Conservation (phyloP, 2,888 invertebrate species). For the Cryptocephalus primarius region DNA sequence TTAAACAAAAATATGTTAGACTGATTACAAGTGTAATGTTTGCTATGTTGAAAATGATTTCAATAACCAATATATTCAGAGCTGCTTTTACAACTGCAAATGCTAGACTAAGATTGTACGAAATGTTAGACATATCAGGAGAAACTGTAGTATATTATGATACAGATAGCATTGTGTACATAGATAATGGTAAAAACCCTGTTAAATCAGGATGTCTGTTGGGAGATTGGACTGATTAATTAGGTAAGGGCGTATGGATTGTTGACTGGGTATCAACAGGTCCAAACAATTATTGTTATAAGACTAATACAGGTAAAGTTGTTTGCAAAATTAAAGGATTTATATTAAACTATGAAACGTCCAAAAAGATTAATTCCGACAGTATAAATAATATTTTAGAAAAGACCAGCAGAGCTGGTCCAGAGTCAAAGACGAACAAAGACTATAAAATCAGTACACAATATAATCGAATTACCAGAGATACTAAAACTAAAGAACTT, state of each 20-base stretch:
- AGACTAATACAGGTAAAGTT: slow-evolving; percentile 5
- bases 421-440: too few species aligned
- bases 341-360: slow-evolving; percentile 7
- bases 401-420: too few species aligned
- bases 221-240: slow-evolving; percentile 8
- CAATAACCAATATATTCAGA: slow-evolving; percentile 10
- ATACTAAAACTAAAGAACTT: too few species aligned
- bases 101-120: slow-evolving; percentile 8
- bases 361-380: too few species aligned
- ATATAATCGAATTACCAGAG: too few species aligned
- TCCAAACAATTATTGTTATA: slow-evolving; percentile 7
- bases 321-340: slow-evolving; percentile 6
- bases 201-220: slow-evolving; percentile 7
- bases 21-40: slow-evolving; percentile 9
- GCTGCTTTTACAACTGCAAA: slow-evolving; percentile 11
- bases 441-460: too few species aligned
- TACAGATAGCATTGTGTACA: slow-evolving; percentile 7
- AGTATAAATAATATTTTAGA: too few species aligned
- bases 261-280: slow-evolving; percentile 9
- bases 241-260: slow-evolving; percentile 7
- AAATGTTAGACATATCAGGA: slow-evolving; percentile 7
- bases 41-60: slow-evolving; percentile 9
- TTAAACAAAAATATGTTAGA: slow-evolving; percentile 9
- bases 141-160: slow-evolving; percentile 8
- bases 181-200: slow-evolving; percentile 7